These are phyloP conservation scores for Latheticus oryzae DNA, from an alignment of 2,888 invertebrate genomes.

Conservation along the genomic window DNA sequence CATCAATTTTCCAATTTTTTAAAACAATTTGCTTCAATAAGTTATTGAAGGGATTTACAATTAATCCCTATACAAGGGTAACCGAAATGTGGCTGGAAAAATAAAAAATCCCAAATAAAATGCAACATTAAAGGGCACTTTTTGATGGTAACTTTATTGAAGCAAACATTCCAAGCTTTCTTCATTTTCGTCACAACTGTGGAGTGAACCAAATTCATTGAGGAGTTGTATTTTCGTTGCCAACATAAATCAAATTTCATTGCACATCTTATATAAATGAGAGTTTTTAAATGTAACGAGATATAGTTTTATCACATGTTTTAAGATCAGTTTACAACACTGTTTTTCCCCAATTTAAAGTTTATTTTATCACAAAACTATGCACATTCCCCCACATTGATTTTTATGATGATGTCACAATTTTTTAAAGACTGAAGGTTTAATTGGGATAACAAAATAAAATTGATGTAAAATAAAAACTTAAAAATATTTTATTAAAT, in stretches of 20 bases:
- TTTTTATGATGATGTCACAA: neutral
- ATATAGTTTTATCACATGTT: conserved; percentile 64
- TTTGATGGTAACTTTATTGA: conserved; percentile 32
- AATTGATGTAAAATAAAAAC: too few relatives aligned
- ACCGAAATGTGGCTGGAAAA: conserved; percentile 20
- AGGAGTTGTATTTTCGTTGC: conserved; percentile 62
- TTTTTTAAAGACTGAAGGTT: conserved; percentile 4
- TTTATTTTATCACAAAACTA: conserved; percentile 45
- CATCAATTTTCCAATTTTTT: conserved; percentile 40
- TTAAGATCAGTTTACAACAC: conserved; percentile 51
- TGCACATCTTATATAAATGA: conserved; percentile 58
- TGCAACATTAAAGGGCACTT: conserved; percentile 42
- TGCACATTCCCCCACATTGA: conserved; percentile 26
- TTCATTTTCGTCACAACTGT: too few relatives aligned
- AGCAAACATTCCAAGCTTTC: conserved; percentile 36
- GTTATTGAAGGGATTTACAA: conserved; percentile 4
- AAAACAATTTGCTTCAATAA: conserved; percentile 38
- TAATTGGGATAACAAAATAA: conserved; percentile 14
- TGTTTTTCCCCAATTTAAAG: conserved; percentile 46
- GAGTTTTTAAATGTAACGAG: conserved; percentile 56
- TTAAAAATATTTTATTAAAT: conserved; percentile 23
- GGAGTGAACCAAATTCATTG: conserved; percentile 54
- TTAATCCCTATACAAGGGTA: conserved; percentile 17
- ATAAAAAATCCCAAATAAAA: conserved; percentile 16
- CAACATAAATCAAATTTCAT: conserved; percentile 59